These are phyloP conservation scores for Grallaria varia DNA, from an alignment of 2,113 vertebrate species.

Conservation along the genomic window DNA sequence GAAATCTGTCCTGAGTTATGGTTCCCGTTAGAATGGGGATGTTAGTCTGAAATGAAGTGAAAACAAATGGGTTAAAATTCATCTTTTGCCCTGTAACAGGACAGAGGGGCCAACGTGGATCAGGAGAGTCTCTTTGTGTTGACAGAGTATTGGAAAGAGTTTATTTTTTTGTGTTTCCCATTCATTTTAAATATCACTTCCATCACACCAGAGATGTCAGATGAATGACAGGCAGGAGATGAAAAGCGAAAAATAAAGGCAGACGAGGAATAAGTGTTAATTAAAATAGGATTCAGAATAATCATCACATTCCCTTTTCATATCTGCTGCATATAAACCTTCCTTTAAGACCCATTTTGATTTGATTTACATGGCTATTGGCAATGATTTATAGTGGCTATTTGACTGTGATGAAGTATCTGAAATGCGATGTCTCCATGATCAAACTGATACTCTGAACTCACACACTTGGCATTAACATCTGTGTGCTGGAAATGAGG, in stretches of 20 bases:
- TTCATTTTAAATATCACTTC: neutral
- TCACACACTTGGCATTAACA: neutral
- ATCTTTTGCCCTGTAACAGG: neutral
- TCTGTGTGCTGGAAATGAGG: neutral
- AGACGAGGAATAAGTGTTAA: slow-evolving; percentile 2
- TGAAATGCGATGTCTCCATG: neutral
- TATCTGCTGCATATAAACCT: neutral
- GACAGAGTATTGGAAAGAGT: neutral
- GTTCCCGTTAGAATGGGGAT: neutral
- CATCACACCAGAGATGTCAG: neutral
- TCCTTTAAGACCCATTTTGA: neutral
- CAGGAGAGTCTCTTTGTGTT: neutral
- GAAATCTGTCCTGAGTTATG: neutral
- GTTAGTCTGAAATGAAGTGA: neutral
- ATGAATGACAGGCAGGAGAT: neutral
- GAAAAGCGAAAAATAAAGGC: slow-evolving; percentile 5
- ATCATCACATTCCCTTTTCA: neutral
- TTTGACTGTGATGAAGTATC: neutral
- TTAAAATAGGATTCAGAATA: slow-evolving; percentile 44
- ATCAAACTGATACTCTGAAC: neutral
- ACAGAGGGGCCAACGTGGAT: neutral
- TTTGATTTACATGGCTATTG: neutral
- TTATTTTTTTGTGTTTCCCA: neutral
- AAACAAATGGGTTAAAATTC: neutral
- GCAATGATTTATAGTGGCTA: neutral